Evolutionary conservation across 2,888 invertebrate genomes (phyloP).

Genomic region (Pristionchus entomophagus): DNA sequence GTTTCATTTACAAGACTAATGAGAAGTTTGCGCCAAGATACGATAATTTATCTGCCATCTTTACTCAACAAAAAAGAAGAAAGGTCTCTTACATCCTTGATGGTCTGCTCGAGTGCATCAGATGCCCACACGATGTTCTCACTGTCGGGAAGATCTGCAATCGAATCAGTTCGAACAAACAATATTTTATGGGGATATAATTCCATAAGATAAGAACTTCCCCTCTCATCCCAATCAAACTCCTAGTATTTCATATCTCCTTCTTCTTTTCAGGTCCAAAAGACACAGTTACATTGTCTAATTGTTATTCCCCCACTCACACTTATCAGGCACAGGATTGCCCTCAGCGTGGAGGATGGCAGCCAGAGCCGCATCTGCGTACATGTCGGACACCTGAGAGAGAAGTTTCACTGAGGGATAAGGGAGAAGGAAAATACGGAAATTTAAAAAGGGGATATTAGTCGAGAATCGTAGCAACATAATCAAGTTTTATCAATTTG

Average conservation of each 20-base stretch:
- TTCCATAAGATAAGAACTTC: too few species aligned
- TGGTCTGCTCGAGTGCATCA: slow-evolving; percentile 43
- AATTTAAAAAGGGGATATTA: too few species aligned
- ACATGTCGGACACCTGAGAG: slow-evolving; percentile 89
- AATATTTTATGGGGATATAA: too few species aligned
- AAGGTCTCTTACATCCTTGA: slow-evolving; percentile 35
- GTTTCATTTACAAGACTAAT: not conserved
- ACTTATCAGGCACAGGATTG: slow-evolving; percentile 74
- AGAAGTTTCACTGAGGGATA: slow-evolving; percentile 83
- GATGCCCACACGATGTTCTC: slow-evolving; percentile 17
- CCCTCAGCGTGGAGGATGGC: slow-evolving; percentile 88
- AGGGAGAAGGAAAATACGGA: not conserved
- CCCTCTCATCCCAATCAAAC: not conserved
- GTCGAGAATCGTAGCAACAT: too few species aligned
- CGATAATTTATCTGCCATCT: not conserved
- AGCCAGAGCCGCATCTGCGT: slow-evolving; percentile 93
- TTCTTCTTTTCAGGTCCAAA: too few species aligned
- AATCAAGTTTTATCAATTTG: too few species aligned
- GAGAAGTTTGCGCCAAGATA: not conserved
- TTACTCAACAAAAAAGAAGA: not conserved
- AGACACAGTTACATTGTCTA: too few species aligned
- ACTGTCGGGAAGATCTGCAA: slow-evolving; percentile 20
- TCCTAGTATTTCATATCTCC: too few species aligned
- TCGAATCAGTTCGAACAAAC: not conserved
- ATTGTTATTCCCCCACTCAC: slow-evolving; percentile 54